Evolutionary conservation across 2,888 invertebrate genomes (phyloP), one percentile per base, ranked within the genome.

Genomic region (Pachycephus smyrnensis): DNA sequence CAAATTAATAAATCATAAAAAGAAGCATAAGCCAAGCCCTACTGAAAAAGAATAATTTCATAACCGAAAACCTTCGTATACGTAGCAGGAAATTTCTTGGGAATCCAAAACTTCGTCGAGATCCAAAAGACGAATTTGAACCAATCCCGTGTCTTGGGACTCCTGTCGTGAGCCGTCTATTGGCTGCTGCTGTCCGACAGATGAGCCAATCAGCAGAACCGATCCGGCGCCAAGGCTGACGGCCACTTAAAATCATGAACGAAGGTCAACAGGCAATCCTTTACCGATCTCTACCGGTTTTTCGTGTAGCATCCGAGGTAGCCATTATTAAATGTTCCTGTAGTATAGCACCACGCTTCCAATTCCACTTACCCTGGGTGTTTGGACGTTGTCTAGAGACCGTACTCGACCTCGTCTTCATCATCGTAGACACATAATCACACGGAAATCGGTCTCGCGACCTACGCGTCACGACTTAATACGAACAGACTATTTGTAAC

Each of bases 141-240:
- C 90, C 75, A 90, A 86, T 76, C 90, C 91, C 79, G 92, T 73
- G 91, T 93, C 82, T 92, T 93, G 78, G 92, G 92, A 36, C 73
- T 83, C 73, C 79, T 80, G 87, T 86, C 31, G 73, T 9, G 55
- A 23, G 55, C 31, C 12, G 15, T 11, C 76, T 33, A 55, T 86
- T 75, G 87, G 89, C 77, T 55, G 55, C 55, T 55, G 55, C 89
- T 90, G 80, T 87, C 87, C 73, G 88, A 77, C 79, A 88, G 80
- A 89, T 31, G 76, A 37, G 36, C 90, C 90, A 81, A 91, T 83
- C 79, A 91, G 86, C 71, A 91, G 87, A 30, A 90, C 82, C 82
- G 91, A 87, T 82, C 91, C 91, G 80, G 86, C 84, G 79, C 90
- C 91, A 85, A 91, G 90, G 86, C 91, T 91, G 85, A 91, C 89